These are phyloP conservation scores for Trichoplusia ni DNA, from an alignment of 1,140 invertebrate genomes.

Conservation along the genomic window DNA sequence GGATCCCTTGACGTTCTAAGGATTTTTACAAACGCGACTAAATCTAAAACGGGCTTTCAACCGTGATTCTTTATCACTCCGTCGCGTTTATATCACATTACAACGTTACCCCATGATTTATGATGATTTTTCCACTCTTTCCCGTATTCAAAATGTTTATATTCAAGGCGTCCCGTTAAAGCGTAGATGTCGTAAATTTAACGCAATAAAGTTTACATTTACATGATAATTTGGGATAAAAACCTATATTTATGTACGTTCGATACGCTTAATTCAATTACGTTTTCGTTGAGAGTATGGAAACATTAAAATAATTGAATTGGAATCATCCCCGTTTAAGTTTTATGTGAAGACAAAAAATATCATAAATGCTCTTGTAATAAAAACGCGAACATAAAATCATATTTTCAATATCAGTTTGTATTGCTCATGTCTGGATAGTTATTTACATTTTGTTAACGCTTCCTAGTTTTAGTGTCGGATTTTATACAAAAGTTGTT, in stretches of 20 bases:
- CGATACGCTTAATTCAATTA: slow-evolving; percentile 6
- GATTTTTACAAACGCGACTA: slow-evolving; percentile 58
- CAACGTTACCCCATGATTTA: slow-evolving; percentile 52
- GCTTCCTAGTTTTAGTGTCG: neutral
- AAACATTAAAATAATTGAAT: slow-evolving; percentile 1
- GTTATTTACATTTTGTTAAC: neutral
- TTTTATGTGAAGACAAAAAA: slow-evolving; percentile 21
- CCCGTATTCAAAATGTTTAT: slow-evolving; percentile 37
- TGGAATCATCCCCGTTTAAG: slow-evolving; percentile 13
- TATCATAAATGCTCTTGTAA: slow-evolving; percentile 1
- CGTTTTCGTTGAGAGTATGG: neutral
- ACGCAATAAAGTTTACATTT: slow-evolving; percentile 43
- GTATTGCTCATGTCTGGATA: too few species aligned
- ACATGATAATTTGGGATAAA: slow-evolving; percentile 39
- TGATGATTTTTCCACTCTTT: slow-evolving; percentile 43
- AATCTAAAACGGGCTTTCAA: slow-evolving; percentile 46
- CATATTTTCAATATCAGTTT: slow-evolving; percentile 5
- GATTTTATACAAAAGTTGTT: neutral
- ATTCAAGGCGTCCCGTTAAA: slow-evolving; percentile 24
- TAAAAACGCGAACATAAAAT: slow-evolving; percentile 1
- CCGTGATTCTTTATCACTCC: slow-evolving; percentile 52
- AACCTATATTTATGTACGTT: slow-evolving; percentile 29
- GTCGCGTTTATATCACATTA: slow-evolving; percentile 59
- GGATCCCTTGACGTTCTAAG: slow-evolving; percentile 56
- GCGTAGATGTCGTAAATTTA: slow-evolving; percentile 34